Evolutionary conservation across 2,888 invertebrate genomes (phyloP).

Genomic region (Mesochorus sp.): DNA sequence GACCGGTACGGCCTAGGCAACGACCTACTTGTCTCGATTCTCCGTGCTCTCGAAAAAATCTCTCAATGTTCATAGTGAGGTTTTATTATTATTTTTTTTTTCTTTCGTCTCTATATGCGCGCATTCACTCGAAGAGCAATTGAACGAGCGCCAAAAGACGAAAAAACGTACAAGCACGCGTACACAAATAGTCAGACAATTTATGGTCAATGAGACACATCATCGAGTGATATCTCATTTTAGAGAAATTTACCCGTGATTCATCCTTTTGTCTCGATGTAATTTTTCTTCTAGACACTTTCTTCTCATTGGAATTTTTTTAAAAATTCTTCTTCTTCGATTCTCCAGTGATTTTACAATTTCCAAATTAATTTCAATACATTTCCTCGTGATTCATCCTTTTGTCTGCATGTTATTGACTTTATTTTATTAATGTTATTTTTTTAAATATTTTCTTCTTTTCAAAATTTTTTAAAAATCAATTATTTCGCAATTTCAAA

Average conservation of each 20-base stretch:
- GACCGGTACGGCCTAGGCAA: conserved; percentile 67
- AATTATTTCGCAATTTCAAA: conserved; percentile 17
- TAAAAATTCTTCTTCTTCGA: neutral
- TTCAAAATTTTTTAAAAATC: no score
- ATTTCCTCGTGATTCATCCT: no score
- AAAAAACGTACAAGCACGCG: neutral
- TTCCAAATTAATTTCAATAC: no score
- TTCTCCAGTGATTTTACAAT: no score
- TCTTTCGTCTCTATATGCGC: no score
- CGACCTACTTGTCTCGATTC: conserved; percentile 70
- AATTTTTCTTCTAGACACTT: no score
- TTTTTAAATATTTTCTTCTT: neutral
- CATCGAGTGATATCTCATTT: conserved; percentile 32
- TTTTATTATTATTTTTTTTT: no score
- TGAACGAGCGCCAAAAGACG: conserved; percentile 29
- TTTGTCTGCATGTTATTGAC: neutral
- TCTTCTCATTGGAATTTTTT: no score
- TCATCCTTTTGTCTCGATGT: no score
- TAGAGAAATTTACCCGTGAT: neutral
- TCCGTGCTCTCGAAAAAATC: conserved; percentile 55
- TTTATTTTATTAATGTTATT: conserved; percentile 19
- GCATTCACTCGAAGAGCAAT: conserved; percentile 45
- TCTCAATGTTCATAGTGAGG: conserved; percentile 50
- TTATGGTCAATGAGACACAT: conserved; percentile 30
- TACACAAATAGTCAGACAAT: neutral